Conservation (phyloP, 2,888 invertebrate genomes). For the Agapostemon virescens region DNA sequence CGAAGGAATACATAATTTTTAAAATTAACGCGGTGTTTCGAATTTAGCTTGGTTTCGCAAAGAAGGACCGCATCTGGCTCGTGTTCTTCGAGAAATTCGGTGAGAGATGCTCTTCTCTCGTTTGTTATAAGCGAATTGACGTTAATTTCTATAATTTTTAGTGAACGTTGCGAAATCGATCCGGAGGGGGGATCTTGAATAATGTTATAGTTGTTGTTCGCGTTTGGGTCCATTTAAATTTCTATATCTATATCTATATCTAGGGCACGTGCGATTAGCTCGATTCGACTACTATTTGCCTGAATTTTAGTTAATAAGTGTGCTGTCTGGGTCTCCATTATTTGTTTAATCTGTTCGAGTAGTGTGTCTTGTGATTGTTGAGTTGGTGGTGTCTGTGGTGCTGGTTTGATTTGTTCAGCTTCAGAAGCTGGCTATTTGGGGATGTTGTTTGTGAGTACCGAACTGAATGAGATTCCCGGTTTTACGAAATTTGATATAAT, state of each 20-base stretch:
- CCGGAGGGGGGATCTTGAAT: too few species aligned
- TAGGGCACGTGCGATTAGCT: not conserved
- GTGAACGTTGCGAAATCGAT: not conserved
- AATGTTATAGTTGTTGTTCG: not conserved
- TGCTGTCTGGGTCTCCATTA: not conserved
- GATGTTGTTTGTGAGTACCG: too few species aligned
- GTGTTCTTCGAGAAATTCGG: not conserved
- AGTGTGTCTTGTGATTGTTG: not conserved
- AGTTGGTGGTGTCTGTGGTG: too few species aligned
- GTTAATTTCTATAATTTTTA: too few species aligned
- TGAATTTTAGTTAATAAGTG: not conserved
- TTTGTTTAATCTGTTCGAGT: not conserved
- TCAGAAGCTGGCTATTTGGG: too few species aligned
- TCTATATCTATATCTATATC: not conserved
- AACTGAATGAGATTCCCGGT: too few species aligned
- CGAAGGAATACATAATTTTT: too few species aligned
- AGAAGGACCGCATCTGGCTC: conserved; percentile 16
- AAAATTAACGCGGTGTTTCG: too few species aligned
- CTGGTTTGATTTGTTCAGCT: too few species aligned
- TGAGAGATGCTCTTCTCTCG: conserved; percentile 17
- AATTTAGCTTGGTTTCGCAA: conserved; percentile 25
- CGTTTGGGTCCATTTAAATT: not conserved
- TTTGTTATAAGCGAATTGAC: conserved; percentile 6
- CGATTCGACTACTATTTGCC: not conserved
- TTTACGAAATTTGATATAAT: too few species aligned